A percentile compares a stretch with the other conserved stretches of the same genome.
phyloP scores from a whole-genome alignment of 2,888 invertebrate species.

The Empis stercorea region DNA sequence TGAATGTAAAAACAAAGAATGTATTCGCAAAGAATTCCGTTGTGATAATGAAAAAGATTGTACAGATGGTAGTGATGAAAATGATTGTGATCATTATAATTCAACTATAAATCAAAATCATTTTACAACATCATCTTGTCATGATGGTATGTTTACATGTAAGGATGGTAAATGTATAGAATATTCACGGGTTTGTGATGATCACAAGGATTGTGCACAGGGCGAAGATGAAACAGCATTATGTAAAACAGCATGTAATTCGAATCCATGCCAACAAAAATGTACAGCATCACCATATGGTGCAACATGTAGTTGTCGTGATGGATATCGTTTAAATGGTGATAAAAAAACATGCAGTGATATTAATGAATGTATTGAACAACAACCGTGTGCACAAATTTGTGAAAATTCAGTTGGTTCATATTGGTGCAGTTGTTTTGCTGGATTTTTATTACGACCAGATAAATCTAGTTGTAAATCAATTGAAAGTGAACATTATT shows the following conservation, averaged over 20 bases:
- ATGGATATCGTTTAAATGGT: conserved; percentile 42
- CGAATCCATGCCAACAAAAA: conserved; percentile 38
- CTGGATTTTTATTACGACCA: conserved; percentile 35
- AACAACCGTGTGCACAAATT: conserved; percentile 48
- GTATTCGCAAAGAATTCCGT: conserved; percentile 45
- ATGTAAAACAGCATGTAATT: conserved; percentile 40
- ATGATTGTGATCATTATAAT: conserved; percentile 34
- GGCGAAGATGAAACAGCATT: conserved; percentile 55
- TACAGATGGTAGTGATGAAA: conserved; percentile 60
- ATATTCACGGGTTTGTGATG: conserved; percentile 50
- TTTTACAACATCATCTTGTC: conserved; percentile 18
- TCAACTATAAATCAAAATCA: conserved; percentile 14
- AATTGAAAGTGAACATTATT: conserved; percentile 39
- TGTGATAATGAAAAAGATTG: conserved; percentile 55
- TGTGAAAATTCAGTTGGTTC: conserved; percentile 31
- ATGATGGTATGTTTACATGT: conserved; percentile 40
- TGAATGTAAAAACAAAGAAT: conserved; percentile 48
- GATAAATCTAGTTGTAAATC: conserved; percentile 58
- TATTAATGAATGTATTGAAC: conserved; percentile 53
- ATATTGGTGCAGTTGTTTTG: conserved; percentile 30
- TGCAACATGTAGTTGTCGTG: conserved; percentile 48
- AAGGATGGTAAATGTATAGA: conserved; percentile 52
- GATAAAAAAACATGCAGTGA: conserved; percentile 50
- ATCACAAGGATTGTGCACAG: conserved; percentile 48
- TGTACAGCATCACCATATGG: conserved; percentile 55